Evolutionary conservation across 2,888 invertebrate species (phyloP), one percentile per base, ranked within the genome.

Genomic region (Fragum fragum): DNA sequence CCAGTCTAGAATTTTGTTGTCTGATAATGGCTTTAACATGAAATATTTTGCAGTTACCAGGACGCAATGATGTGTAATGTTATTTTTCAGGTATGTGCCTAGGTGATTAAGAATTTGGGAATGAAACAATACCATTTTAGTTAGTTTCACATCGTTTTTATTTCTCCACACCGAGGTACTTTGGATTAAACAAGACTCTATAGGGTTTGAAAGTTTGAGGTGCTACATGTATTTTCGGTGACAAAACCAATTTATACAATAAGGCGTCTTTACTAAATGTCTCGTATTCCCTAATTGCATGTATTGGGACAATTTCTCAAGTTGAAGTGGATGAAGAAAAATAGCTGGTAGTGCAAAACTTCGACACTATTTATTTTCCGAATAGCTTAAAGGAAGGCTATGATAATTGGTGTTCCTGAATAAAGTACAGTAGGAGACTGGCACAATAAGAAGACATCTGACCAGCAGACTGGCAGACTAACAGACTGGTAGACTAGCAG

Each of bases 231-330:
- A 47, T 47, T 47, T 47, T 47, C 47, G 47, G 47, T 9, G 47
- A 47, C 47, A 47, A 47, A 47, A 47, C 47, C n/a, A 47, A 47
- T 47, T 47, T 47, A 57, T 57, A 57, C 26, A 11, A 57, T 26
- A 57, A 26, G 57, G 57, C 28, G 63, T 32, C 63, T 63, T 32
- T 63, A n/a, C 18, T 29, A 26, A n/a, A 14, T 16, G 32, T 63
- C 63, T 28, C 14, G 36, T 28, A 63, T 63, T 36, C 28, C 32
- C 36, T 3, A n/a, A 63, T 63, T 36, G 63, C 63, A 36, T 36
- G 32, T 63, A 11, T 63, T 16, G 21, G 32, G 36, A 28, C 36
- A 36, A 57, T 57, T 57, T n/a, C 57, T 23, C 26, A 5, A 3
- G 11, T 57, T 57, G 26, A 21, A 21, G 57, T 23, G 57, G 26